A percentile compares a stretch with the other conserved stretches of the same genome.
These are phyloP conservation scores for Onychorhynchus coronatus DNA, from an alignment of 2,113 vertebrate species.

Conservation along the genomic window DNA sequence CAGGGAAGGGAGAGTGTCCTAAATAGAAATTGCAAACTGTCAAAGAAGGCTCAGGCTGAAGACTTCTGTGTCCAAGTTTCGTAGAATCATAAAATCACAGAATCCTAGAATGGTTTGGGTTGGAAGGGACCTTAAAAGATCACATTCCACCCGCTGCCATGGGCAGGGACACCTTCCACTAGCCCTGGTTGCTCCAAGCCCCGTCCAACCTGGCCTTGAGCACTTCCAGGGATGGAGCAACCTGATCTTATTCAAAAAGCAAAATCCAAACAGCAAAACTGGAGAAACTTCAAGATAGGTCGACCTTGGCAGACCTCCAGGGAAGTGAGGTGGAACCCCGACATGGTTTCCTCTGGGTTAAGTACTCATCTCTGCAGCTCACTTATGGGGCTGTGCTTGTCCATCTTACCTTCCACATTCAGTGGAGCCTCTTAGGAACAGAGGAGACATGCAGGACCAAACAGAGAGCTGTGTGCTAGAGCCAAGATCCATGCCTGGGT, in stretches of 20 bases:
- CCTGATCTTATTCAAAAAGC: not conserved
- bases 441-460: not conserved
- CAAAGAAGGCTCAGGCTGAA: not conserved
- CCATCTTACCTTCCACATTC: not conserved
- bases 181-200: not conserved
- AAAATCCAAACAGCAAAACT: not conserved
- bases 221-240: not conserved
- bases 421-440: not conserved
- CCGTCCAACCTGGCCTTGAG: fast-evolving
- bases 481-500: not conserved
- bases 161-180: not conserved
- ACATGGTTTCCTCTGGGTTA: not conserved
- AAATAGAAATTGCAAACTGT: not conserved
- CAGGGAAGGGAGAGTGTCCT: not conserved
- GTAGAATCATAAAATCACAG: not conserved
- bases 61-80: not conserved
- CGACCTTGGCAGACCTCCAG: not conserved
- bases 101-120: not conserved
- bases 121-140: not conserved
- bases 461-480: not conserved
- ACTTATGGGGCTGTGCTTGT: not conserved
- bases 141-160: fast-evolving
- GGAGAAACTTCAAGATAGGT: not conserved
- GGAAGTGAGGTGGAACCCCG: not conserved
- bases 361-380: not conserved